A percentile compares a stretch with the other conserved stretches of the same genome.
Evolutionary conservation across 2,113 vertebrate genomes (phyloP).

Genomic region (Catharus bicknelli): DNA sequence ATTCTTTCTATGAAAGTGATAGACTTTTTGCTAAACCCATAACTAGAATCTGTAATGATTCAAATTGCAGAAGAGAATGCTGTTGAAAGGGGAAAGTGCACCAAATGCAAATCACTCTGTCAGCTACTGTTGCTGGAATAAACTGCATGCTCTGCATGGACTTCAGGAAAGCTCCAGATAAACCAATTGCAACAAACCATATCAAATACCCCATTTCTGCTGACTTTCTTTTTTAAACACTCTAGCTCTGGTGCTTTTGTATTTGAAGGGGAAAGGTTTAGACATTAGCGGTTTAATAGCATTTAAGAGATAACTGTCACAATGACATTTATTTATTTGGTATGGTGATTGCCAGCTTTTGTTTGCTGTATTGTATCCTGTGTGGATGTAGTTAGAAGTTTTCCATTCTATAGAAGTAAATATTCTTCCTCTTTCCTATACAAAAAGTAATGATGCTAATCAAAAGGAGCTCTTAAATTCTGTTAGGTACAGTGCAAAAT

Average conservation of each 20-base stretch:
- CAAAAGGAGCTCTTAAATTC: neutral
- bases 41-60: neutral
- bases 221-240: slow-evolving; percentile 1
- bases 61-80: neutral
- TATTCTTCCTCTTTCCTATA: neutral
- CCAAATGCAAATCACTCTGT: slow-evolving; percentile 45
- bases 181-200: slow-evolving; percentile 3
- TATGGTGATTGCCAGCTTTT: neutral
- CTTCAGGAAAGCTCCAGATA: slow-evolving; percentile 65
- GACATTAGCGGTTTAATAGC: neutral
- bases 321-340: neutral
- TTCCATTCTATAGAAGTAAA: neutral
- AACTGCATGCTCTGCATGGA: slow-evolving; percentile 53
- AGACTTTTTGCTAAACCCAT: neutral
- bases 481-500: neutral
- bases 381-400: neutral
- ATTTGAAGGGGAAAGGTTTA: slow-evolving; percentile 32
- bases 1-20: neutral
- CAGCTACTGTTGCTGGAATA: slow-evolving; percentile 55
- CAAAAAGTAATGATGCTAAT: neutral
- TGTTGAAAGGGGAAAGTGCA: slow-evolving; percentile 26
- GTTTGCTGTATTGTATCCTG: neutral
- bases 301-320: slow-evolving; percentile 2
- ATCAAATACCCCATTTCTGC: slow-evolving; percentile 50
- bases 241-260: slow-evolving; percentile 13